Conservation (phyloP, 2,888 invertebrate genomes). For the Belgica antarctica region DNA sequence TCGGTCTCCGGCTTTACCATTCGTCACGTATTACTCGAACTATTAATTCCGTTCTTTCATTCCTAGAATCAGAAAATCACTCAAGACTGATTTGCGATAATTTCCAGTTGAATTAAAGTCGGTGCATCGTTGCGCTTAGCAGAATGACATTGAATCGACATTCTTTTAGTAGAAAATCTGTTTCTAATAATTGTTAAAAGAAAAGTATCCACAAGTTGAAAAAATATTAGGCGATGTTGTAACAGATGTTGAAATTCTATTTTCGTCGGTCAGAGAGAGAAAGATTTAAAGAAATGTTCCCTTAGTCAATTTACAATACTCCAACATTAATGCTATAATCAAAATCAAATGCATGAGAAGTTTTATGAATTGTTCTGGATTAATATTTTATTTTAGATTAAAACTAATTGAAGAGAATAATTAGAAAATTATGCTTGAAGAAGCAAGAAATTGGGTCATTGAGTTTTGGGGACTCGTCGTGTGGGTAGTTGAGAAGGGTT, state of each 20-base stretch:
- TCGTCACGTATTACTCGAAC: too few relatives aligned
- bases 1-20: too few relatives aligned
- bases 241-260: conserved; percentile 18
- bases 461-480: too few relatives aligned
- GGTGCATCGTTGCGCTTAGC: neutral
- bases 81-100: conserved; percentile 22
- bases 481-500: too few relatives aligned
- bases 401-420: neutral
- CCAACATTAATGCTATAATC: conserved; percentile 18
- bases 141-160: neutral
- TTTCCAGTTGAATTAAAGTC: neutral
- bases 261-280: conserved; percentile 20
- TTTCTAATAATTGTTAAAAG: neutral
- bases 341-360: neutral
- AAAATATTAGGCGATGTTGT: neutral
- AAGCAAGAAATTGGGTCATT: too few relatives aligned
- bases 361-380: neutral
- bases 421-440: too few relatives aligned
- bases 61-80: neutral
- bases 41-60: conserved; percentile 2
- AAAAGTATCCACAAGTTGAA: neutral
- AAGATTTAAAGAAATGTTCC: neutral
- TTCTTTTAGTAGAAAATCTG: neutral
- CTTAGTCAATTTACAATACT: conserved; percentile 12
- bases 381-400: neutral